phyloP scores from a whole-genome alignment of 2,888 invertebrate genomes.

The Notocelia uddmanniana region DNA sequence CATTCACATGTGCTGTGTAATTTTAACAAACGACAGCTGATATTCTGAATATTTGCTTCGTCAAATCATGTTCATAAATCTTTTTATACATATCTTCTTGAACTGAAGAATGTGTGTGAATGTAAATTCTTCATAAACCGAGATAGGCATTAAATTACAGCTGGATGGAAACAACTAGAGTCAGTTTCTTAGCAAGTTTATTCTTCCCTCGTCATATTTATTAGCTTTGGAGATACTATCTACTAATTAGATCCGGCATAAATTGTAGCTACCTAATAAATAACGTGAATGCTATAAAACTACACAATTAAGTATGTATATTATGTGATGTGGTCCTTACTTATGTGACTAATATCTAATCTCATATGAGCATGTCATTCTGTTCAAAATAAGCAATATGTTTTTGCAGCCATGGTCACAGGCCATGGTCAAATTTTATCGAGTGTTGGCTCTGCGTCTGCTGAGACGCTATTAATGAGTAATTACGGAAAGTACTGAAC shows the following conservation, averaged over 20 bases:
- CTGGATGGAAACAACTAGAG: background rate
- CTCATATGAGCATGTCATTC: constrained; percentile 6
- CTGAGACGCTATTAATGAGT: constrained; percentile 74
- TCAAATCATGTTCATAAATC: background rate
- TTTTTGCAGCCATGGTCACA: constrained; percentile 2
- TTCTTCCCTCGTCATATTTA: too few species aligned
- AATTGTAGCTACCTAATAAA: too few species aligned
- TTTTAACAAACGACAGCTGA: background rate
- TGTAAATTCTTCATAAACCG: background rate
- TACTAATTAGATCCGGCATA: too few species aligned
- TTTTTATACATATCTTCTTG: too few species aligned
- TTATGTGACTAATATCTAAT: constrained; percentile 6
- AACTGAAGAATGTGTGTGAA: too few species aligned
- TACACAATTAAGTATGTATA: too few species aligned
- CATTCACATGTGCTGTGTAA: background rate
- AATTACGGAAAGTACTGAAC: constrained; percentile 52
- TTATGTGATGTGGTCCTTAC: background rate
- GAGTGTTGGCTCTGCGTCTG: constrained; percentile 67
- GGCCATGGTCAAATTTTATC: constrained; percentile 60
- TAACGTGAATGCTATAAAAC: too few species aligned
- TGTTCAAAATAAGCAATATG: constrained; percentile 1
- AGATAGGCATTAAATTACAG: too few species aligned
- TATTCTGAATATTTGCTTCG: background rate
- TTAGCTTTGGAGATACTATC: too few species aligned
- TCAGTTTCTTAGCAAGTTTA: background rate